phyloP scores from a whole-genome alignment of 2,888 invertebrate genomes.

The Vannuccia rotundouncinata region DNA sequence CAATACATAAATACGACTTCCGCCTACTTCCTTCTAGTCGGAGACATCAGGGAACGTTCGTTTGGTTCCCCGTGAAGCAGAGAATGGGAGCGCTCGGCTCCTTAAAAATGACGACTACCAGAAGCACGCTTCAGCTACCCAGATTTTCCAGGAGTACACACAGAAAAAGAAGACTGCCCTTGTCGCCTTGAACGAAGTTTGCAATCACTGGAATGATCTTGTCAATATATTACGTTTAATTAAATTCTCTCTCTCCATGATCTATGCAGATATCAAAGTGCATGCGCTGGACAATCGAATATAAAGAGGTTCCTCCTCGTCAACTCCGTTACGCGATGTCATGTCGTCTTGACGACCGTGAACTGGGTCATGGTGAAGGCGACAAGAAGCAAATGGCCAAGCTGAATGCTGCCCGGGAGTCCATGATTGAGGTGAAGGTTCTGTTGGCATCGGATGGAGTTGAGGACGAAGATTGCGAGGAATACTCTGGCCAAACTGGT shows the following conservation, averaged over 20 bases:
- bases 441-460: background rate
- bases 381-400: slow-evolving; percentile 34
- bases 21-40: too few relatives aligned
- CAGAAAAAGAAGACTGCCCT: background rate
- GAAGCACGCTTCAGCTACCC: background rate
- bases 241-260: background rate
- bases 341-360: background rate
- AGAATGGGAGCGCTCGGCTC: background rate
- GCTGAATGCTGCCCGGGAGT: slow-evolving; percentile 29
- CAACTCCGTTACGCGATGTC: slow-evolving; percentile 32
- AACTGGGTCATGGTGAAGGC: slow-evolving; percentile 28
- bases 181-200: background rate
- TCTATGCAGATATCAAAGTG: slow-evolving; percentile 11
- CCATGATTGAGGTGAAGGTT: slow-evolving; percentile 29
- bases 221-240: background rate
- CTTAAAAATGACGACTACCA: background rate
- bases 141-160: background rate
- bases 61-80: background rate
- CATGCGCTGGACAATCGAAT: slow-evolving; percentile 28
- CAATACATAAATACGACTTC: too few relatives aligned
- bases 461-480: background rate
- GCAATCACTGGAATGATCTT: background rate
- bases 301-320: background rate
- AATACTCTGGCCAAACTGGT: background rate
- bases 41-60: background rate